Base-by-base conservation (phyloP, 2,888 invertebrate genomes). In the Hemaris fuciformis region DNA sequence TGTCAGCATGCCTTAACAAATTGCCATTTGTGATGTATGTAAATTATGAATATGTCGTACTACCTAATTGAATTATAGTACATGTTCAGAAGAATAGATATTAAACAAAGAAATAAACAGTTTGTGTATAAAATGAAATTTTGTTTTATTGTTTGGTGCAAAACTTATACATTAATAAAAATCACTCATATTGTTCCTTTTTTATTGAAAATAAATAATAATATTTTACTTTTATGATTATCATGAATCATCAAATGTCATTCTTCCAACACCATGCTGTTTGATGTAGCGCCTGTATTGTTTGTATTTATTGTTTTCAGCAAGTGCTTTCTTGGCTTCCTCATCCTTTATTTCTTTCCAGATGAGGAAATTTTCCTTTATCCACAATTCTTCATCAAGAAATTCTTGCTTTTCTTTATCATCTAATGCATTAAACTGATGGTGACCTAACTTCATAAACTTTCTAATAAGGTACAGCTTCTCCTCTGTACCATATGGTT, bases 221-320 rank as follows among this genome's bases (percentile, higher is more conserved):
- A 27, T 15, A 8, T 41, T 18, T n/a, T 31, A 53, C 13, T 61
- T 27, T 15, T 18, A 65, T 67, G 67, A 69, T 68, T 63, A 77
- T 93, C 91, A 94, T 61, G 94, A 96, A 81, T 97, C 97, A 75
- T 97, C 97, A 84, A 98, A 98, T n/a, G 97, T 97, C 93, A 98
- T 97, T 78, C 98, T 94, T 0, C 97, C 96, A 0, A 97, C 95
- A 2, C 98, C 98, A 81, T 98, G 97, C 76, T 96, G 97, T 86
- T 97, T 98, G 91, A 98, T 95, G 83, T 97, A 98, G 63, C 98
- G 93, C 65, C 98, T 93, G 80, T 98, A 98, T 66, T 97, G 96
- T 87, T 98, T 98, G 83, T 98, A 97, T 77, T 95, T 95, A 60
- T 96, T 96, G 88, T 95, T 98, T 75, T 98, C 97, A 0, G 98